Base-by-base conservation (phyloP, 2,888 invertebrate species). In the Sphaerophoria rueppellii region DNA sequence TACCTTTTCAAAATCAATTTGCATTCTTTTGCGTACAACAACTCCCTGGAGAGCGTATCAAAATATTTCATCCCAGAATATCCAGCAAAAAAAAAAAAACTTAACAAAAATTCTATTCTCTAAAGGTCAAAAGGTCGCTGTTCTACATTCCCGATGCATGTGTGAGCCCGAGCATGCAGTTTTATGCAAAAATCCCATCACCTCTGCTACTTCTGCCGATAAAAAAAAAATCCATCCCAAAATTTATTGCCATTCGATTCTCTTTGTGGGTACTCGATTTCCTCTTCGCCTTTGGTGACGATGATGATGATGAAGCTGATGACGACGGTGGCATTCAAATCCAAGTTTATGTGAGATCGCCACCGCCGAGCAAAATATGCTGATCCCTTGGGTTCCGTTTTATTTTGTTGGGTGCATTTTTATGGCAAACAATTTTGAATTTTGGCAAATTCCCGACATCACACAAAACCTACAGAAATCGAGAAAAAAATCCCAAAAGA, bases 401-500 rank as follows among this genome's bases (percentile, higher is more conserved):
- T 71, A 34, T 16, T 43, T 34, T 48, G 70, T 48, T 32, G 48
- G 50, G 50, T 65, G 32, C 43, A 32, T 35, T 81, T 85, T 65
- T 61, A 81, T 85, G 81, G 73, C 77, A 77, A 85, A 77, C 65
- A 81, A 81, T 85, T 24, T 81, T 55, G 73, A 77, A 69, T 85
- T 85, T 85, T 85, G 76, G 76, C 70, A 81, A 85, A 81, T 81
- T 73, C 76, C 67, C 54, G 77, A 67, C 85, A 81, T 40, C 52
- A 57, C 24, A 24, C 24, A 24, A 24, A 2, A 24, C 1, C 24
- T 24, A 24, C 24, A 24, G 24, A 1, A 24, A 24, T 24, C 24
- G 24, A 24, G 2, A 24, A 24, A 24, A 24, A 69, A 52, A 43
- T 3, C 3, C 43, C 9, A 43, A 80, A 81, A 70, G 81, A 2